phyloP scores from a whole-genome alignment of 2,888 invertebrate genomes.

The Aethes cnicana region DNA sequence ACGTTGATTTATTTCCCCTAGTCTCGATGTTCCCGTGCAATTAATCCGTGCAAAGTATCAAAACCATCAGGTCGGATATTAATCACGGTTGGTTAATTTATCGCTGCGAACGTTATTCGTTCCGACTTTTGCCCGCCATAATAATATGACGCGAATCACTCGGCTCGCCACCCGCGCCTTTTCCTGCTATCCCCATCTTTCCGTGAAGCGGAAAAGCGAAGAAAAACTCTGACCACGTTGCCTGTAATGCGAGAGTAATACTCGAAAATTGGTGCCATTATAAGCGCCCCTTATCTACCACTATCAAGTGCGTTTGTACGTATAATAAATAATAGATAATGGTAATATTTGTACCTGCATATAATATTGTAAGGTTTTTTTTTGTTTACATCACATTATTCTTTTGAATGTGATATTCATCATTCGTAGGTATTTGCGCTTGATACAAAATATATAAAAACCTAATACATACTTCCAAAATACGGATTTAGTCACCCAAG shows the following conservation, averaged over 20 bases:
- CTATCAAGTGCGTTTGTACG: background rate
- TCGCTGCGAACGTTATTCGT: constrained; percentile 50
- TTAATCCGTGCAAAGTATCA: constrained; percentile 32
- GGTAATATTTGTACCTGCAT: too few relatives aligned
- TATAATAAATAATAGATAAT: background rate
- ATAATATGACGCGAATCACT: constrained; percentile 63
- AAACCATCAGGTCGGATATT: constrained; percentile 21
- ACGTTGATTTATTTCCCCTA: constrained; percentile 10
- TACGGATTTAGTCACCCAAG: too few relatives aligned
- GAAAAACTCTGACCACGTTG: constrained; percentile 59
- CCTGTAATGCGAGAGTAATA: constrained; percentile 60
- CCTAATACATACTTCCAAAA: too few relatives aligned
- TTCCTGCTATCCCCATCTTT: constrained; percentile 46
- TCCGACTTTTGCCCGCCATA: constrained; percentile 62
- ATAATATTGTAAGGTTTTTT: too few relatives aligned
- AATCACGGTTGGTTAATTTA: constrained; percentile 27
- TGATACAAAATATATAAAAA: too few relatives aligned
- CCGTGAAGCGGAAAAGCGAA: constrained; percentile 56
- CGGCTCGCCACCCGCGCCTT: constrained; percentile 59
- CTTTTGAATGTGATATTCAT: too few relatives aligned
- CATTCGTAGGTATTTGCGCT: too few relatives aligned
- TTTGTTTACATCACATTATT: too few relatives aligned
- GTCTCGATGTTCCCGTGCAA: constrained; percentile 13
- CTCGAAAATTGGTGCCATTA: constrained; percentile 37
- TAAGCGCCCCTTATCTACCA: background rate